These are phyloP conservation scores for Ceramica pisi DNA, from an alignment of 2,888 invertebrate genomes.

Conservation along the genomic window DNA sequence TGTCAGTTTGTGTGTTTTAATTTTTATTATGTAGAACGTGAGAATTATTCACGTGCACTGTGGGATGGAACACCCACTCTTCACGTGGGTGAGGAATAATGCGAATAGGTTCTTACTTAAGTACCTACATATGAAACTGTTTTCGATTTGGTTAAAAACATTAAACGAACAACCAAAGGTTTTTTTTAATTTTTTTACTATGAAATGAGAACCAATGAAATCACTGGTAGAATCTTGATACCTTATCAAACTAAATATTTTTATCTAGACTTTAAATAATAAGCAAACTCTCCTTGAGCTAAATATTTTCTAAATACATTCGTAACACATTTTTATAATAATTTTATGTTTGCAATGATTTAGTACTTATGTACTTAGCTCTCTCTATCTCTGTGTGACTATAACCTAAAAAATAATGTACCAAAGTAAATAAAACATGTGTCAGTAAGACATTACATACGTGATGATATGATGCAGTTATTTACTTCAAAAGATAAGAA, in stretches of 20 bases:
- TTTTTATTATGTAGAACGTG: constrained; percentile 40
- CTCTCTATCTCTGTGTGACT: constrained; percentile 12
- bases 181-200: not conserved
- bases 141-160: no score
- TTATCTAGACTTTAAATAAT: constrained; percentile 50
- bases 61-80: not conserved
- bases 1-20: constrained; percentile 39
- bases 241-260: constrained; percentile 49
- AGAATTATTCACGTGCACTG: constrained; percentile 2
- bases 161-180: no score
- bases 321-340: constrained; percentile 34
- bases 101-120: not conserved
- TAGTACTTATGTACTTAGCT: constrained; percentile 14
- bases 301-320: constrained; percentile 44
- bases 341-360: constrained; percentile 39
- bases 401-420: constrained; percentile 39
- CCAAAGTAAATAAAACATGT: constrained; percentile 39
- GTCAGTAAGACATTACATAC: constrained; percentile 14
- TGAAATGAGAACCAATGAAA: constrained; percentile 13
- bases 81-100: constrained; percentile 1
- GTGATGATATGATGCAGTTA: constrained; percentile 14
- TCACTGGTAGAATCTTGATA: constrained; percentile 6
- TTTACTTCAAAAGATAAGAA: constrained; percentile 41
- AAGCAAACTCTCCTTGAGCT: constrained; percentile 60
- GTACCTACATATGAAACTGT: not conserved